Evolutionary conservation across 2,113 vertebrate genomes (phyloP).

Genomic region (Engystomops pustulosus): DNA sequence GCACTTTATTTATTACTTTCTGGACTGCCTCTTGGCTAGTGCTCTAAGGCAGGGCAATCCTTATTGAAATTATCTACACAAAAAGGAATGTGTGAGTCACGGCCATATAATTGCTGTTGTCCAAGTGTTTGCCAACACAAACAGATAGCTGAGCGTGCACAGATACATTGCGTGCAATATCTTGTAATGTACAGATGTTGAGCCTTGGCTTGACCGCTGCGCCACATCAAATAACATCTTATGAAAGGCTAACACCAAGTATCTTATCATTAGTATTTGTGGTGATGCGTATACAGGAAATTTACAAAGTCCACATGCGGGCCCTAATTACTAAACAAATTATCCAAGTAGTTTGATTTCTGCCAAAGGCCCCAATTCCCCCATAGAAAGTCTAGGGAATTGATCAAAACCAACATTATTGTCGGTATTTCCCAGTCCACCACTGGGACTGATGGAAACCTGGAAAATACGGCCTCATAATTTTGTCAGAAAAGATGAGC

Average conservation of each 20-base stretch:
- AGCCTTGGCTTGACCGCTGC: background rate
- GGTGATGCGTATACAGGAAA: background rate
- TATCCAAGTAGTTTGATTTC: no score
- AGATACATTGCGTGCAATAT: no score
- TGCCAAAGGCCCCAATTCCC: no score
- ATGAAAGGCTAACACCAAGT: background rate
- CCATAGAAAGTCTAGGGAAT: no score
- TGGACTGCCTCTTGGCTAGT: background rate
- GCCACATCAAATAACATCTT: background rate
- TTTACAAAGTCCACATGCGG: no score
- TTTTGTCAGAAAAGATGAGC: no score
- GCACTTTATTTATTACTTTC: background rate
- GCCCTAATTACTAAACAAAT: no score
- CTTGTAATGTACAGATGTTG: no score
- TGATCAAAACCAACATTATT: no score
- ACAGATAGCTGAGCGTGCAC: background rate
- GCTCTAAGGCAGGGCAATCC: constrained; percentile 4
- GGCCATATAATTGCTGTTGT: constrained; percentile 15
- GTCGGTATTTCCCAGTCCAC: no score
- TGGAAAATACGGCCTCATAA: no score
- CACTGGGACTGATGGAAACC: no score
- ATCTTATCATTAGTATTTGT: background rate
- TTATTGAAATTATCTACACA: constrained; percentile 31
- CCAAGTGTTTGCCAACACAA: constrained; percentile 21
- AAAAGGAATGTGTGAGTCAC: constrained; percentile 54